Evolutionary conservation across 2,113 vertebrate genomes (phyloP).

Genomic region (Calonectris borealis): DNA sequence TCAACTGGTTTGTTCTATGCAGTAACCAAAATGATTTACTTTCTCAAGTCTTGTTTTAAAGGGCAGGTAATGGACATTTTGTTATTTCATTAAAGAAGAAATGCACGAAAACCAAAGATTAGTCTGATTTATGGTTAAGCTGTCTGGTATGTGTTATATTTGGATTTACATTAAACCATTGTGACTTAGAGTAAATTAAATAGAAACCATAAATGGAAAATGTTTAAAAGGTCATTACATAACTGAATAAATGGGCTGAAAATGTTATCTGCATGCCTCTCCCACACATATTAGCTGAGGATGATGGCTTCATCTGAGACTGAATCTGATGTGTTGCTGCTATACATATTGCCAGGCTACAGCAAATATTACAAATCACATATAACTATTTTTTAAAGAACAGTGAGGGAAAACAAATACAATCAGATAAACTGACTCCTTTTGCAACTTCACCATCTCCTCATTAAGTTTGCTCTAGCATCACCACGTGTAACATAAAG

Average conservation of each 20-base stretch:
- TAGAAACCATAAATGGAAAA: neutral
- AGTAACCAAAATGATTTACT: neutral
- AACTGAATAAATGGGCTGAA: slow-evolving; percentile 13
- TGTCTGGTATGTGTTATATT: neutral
- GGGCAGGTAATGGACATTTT: neutral
- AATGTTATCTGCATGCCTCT: slow-evolving; percentile 4
- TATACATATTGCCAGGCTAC: neutral
- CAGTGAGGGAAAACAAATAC: neutral
- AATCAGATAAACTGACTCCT: slow-evolving; percentile 7
- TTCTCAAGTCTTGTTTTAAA: neutral
- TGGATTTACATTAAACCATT: neutral
- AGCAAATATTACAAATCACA: slow-evolving; percentile 19
- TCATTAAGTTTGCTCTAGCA: neutral
- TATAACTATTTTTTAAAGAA: slow-evolving; percentile 9
- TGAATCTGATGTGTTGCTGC: neutral
- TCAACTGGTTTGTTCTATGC: neutral
- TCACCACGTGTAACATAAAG: neutral
- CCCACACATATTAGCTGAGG: neutral
- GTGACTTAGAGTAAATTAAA: neutral
- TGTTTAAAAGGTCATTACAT: slow-evolving; percentile 1
- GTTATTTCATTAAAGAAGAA: neutral
- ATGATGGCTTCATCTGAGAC: neutral
- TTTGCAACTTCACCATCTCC: neutral
- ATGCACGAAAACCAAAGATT: neutral
- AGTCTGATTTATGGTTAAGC: neutral